Evolutionary conservation across 2,113 vertebrate species (phyloP).

Genomic region (Elgaria multicarinata): DNA sequence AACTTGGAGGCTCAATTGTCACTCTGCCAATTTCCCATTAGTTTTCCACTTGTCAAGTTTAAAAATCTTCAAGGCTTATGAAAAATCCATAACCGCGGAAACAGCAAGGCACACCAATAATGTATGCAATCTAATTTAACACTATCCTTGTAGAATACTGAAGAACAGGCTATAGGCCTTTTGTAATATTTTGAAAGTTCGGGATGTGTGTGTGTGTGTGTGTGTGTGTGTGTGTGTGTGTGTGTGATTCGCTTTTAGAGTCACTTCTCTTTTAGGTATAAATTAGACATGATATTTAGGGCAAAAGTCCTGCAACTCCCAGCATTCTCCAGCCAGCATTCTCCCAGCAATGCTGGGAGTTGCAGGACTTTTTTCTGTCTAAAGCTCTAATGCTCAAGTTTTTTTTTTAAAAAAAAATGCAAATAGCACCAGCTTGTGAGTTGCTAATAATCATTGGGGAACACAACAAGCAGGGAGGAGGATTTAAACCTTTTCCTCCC

Average conservation of each 20-base stretch:
- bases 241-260: not conserved
- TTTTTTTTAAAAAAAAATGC: not conserved
- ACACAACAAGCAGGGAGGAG: not conserved
- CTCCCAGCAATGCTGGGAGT: too few relatives aligned
- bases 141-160: not conserved
- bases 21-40: constrained; percentile 14
- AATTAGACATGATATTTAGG: not conserved
- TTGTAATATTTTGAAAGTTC: not conserved
- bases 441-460: not conserved
- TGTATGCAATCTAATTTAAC: constrained; percentile 11
- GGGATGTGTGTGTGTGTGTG: not conserved
- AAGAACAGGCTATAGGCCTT: not conserved
- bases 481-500: not conserved
- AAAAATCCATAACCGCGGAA: constrained; percentile 12
- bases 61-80: constrained; percentile 17
- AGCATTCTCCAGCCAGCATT: too few relatives aligned
- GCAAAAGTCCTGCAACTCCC: too few relatives aligned
- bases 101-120: not conserved
- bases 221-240: too few relatives aligned
- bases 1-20: not conserved
- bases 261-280: not conserved
- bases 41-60: constrained; percentile 14
- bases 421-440: not conserved
- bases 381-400: not conserved
- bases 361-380: too few relatives aligned